phyloP scores from a whole-genome alignment of 1,140 invertebrate genomes.

The Tachypleus tridentatus region DNA sequence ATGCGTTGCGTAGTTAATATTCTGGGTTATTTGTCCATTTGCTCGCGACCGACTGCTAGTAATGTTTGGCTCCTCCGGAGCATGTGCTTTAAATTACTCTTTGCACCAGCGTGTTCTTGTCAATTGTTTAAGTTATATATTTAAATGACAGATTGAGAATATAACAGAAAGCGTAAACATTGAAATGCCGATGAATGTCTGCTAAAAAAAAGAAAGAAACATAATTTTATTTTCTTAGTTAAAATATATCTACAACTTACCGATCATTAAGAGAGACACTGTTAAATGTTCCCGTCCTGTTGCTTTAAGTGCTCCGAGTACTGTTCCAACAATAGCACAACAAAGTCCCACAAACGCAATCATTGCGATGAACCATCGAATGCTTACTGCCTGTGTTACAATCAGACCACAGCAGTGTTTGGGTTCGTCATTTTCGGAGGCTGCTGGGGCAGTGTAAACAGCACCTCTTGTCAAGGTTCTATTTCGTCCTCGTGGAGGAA shows the following conservation, averaged over 20 bases:
- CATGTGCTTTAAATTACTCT: too few species aligned
- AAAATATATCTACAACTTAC: conserved; percentile 36
- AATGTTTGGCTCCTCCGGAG: too few species aligned
- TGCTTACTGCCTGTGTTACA: conserved; percentile 45
- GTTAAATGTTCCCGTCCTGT: conserved; percentile 58
- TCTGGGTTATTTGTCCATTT: too few species aligned
- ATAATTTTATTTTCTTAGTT: too few species aligned
- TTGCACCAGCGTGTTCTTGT: too few species aligned
- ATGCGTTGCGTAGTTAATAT: too few species aligned
- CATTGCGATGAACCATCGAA: conserved; percentile 54
- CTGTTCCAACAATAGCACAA: conserved; percentile 46
- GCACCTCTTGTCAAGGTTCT: background rate
- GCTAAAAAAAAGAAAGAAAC: too few species aligned
- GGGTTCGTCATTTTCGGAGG: conserved; percentile 39
- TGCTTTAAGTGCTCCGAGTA: conserved; percentile 53
- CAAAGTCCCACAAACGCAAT: conserved; percentile 54
- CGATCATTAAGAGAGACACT: conserved; percentile 62
- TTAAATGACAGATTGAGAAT: too few species aligned
- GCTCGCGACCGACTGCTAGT: too few species aligned
- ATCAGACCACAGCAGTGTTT: conserved; percentile 52
- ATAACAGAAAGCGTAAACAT: too few species aligned
- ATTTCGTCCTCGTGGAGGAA: background rate
- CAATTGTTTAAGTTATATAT: too few species aligned
- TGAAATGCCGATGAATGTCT: too few species aligned
- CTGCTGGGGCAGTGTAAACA: conserved; percentile 3